phyloP scores from a whole-genome alignment of 2,113 vertebrate genomes.

The Prinia subflava region DNA sequence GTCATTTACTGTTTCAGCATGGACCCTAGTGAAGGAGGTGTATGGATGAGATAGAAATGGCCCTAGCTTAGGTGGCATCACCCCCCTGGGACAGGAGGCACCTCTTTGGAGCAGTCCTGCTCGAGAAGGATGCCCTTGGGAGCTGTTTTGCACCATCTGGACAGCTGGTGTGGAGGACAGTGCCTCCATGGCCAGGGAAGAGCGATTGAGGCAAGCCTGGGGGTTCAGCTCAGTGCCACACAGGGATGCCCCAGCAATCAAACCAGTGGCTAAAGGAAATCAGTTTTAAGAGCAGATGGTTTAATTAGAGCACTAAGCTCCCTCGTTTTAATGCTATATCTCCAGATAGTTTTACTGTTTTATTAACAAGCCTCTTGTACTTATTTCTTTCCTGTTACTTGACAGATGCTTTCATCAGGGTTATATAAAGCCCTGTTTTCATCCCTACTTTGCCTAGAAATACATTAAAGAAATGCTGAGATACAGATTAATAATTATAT shows the following conservation, averaged over 20 bases:
- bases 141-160: rapidly evolving
- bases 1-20: background rate
- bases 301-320: background rate
- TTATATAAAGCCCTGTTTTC: constrained; percentile 1
- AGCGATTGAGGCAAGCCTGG: rapidly evolving
- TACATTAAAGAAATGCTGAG: background rate
- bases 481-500: background rate
- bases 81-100: background rate
- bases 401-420: constrained; percentile 31
- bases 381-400: background rate
- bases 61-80: too few species aligned
- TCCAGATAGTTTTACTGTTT: background rate
- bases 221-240: background rate
- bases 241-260: rapidly evolving
- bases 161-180: rapidly evolving
- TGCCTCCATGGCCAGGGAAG: background rate
- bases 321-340: background rate
- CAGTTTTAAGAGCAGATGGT: background rate
- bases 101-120: rapidly evolving
- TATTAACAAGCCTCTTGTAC: background rate
- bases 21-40: background rate
- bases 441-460: background rate
- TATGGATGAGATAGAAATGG: background rate
- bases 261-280: background rate
- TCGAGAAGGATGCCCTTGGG: rapidly evolving